Percentiles rank a stretch among this genome's conserved stretches.
Evolutionary conservation across 2,113 vertebrate species (phyloP).

Genomic region (Nanorana parkeri): DNA sequence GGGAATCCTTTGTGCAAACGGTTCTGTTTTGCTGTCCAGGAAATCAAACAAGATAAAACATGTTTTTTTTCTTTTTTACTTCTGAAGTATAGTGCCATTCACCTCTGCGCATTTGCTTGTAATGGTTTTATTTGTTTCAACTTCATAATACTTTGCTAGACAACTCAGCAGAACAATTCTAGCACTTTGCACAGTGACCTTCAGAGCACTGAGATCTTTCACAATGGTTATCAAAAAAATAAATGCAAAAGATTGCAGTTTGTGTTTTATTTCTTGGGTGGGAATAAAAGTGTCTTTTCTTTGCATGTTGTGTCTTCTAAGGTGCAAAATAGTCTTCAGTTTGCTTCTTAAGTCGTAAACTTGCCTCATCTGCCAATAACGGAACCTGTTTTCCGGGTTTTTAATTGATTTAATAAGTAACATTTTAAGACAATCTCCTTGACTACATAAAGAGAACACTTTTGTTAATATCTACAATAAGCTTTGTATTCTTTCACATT

Average conservation of each 20-base stretch:
- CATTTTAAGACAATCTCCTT: too few relatives aligned
- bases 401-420: too few relatives aligned
- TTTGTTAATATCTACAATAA: too few relatives aligned
- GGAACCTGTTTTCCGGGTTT: too few relatives aligned
- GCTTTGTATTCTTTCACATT: too few relatives aligned
- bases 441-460: too few relatives aligned
- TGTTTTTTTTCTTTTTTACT: not conserved
- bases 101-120: not conserved
- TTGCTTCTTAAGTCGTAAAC: too few relatives aligned
- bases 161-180: not conserved
- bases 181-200: not conserved
- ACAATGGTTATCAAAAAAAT: conserved; percentile 4
- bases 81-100: not conserved
- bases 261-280: not conserved
- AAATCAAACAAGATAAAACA: not conserved
- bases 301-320: not conserved
- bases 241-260: not conserved
- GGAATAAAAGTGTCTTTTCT: not conserved
- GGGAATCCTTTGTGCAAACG: not conserved
- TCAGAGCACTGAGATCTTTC: not conserved
- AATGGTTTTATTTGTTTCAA: not conserved
- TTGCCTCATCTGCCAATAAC: too few relatives aligned
- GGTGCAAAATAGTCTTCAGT: too few relatives aligned
- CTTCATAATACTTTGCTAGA: not conserved
- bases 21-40: not conserved